These are phyloP conservation scores for Epinotia bilunana DNA, from an alignment of 2,888 invertebrate genomes.

Conservation along the genomic window DNA sequence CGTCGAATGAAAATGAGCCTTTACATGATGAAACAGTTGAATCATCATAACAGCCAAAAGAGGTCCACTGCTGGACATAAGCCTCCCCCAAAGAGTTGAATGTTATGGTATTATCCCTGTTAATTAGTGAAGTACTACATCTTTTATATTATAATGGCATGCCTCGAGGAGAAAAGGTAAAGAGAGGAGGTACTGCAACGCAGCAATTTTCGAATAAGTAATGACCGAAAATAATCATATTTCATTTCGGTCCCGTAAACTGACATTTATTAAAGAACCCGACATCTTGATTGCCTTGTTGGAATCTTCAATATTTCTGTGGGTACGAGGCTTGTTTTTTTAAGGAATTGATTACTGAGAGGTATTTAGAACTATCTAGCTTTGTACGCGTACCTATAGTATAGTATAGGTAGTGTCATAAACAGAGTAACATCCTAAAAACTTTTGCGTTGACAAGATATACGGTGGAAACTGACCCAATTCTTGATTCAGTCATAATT, in stretches of 20 bases:
- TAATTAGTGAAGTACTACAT: not conserved
- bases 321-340: not conserved
- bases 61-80: too few species aligned
- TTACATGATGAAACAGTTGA: too few species aligned
- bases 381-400: not conserved
- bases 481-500: too few species aligned
- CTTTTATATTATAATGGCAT: constrained; percentile 47
- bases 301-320: constrained; percentile 48
- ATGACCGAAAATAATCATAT: constrained; percentile 68
- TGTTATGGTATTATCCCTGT: too few species aligned
- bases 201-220: constrained; percentile 64
- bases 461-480: too few species aligned
- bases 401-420: too few species aligned
- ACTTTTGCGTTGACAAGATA: too few species aligned
- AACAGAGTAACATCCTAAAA: too few species aligned
- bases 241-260: constrained; percentile 63
- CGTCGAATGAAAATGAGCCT: too few species aligned
- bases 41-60: too few species aligned
- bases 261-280: constrained; percentile 74
- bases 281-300: constrained; percentile 63
- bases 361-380: not conserved
- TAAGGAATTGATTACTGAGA: not conserved
- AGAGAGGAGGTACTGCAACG: constrained; percentile 57
- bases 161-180: constrained; percentile 65
- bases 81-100: too few species aligned